These are phyloP conservation scores for Stichodactyla mertensii DNA, from an alignment of 64 coral and sea anemone species.

Conservation along the genomic window DNA sequence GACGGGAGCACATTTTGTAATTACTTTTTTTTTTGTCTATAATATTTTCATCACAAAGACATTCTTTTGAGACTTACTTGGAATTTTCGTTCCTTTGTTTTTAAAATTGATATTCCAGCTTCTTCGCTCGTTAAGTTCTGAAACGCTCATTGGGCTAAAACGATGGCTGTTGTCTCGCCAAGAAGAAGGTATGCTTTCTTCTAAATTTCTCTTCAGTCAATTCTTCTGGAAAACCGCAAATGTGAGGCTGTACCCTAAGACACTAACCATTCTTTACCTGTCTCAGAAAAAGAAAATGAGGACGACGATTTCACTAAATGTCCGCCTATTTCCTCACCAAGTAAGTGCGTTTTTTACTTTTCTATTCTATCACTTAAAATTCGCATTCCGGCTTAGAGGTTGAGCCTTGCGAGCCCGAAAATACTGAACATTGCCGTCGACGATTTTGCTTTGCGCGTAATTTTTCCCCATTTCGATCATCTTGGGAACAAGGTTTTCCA, in stretches of 20 bases:
- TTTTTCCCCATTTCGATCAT: no score
- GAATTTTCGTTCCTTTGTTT: neutral
- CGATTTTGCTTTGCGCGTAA: no score
- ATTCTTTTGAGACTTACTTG: neutral
- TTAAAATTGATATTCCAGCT: neutral
- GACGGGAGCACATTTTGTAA: no score
- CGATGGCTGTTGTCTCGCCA: neutral
- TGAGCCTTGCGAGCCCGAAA: no score
- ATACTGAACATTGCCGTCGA: no score
- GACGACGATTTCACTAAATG: neutral
- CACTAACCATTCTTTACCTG: no score
- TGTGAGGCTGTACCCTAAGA: no score
- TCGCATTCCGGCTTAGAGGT: no score
- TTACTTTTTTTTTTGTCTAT: no score
- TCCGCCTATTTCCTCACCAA: neutral
- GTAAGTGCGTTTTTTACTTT: neutral
- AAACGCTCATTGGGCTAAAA: neutral
- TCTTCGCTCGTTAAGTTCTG: neutral
- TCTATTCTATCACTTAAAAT: no score
- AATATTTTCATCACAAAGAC: neutral
- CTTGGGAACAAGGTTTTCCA: no score
- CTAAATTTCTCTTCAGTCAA: neutral
- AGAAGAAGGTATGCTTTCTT: neutral
- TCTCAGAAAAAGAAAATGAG: neutral
- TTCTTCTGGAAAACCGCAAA: no score